phyloP scores from a whole-genome alignment of 1,140 invertebrate species.

The Heliconius hermathena region DNA sequence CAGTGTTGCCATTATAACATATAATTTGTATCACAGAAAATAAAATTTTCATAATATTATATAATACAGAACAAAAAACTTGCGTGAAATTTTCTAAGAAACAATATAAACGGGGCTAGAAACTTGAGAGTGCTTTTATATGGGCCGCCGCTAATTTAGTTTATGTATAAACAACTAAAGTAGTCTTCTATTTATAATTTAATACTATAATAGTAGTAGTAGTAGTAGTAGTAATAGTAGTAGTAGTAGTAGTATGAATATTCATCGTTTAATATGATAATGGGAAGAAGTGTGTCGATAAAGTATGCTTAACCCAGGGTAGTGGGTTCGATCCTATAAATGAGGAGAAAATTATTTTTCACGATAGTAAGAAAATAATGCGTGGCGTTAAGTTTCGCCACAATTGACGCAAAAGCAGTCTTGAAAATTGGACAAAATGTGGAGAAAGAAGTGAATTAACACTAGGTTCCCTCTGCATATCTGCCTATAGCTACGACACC shows the following conservation, averaged over 20 bases:
- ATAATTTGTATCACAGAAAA: neutral
- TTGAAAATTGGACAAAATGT: too few species aligned
- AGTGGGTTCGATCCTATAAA: too few species aligned
- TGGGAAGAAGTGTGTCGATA: neutral
- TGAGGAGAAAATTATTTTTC: too few species aligned
- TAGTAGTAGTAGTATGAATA: neutral
- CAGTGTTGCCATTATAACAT: neutral
- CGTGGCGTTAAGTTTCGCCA: neutral
- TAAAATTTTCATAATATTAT: slow-evolving; percentile 4
- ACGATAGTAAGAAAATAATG: neutral
- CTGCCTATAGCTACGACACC: too few species aligned
- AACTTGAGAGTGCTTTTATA: slow-evolving; percentile 13
- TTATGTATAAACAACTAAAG: slow-evolving; percentile 9
- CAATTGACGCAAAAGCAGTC: too few species aligned
- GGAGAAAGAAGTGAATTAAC: too few species aligned
- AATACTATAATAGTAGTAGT: neutral
- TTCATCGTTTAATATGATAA: neutral
- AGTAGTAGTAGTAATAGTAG: neutral
- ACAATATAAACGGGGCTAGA: slow-evolving; percentile 13
- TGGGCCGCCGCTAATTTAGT: slow-evolving; percentile 12
- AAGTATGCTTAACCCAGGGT: too few species aligned
- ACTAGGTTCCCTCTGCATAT: too few species aligned
- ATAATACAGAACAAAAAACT: neutral
- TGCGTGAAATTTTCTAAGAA: slow-evolving; percentile 4
- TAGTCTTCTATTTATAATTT: slow-evolving; percentile 6